Conservation (phyloP, 2,113 vertebrate species). For the Sterna hirundo region DNA sequence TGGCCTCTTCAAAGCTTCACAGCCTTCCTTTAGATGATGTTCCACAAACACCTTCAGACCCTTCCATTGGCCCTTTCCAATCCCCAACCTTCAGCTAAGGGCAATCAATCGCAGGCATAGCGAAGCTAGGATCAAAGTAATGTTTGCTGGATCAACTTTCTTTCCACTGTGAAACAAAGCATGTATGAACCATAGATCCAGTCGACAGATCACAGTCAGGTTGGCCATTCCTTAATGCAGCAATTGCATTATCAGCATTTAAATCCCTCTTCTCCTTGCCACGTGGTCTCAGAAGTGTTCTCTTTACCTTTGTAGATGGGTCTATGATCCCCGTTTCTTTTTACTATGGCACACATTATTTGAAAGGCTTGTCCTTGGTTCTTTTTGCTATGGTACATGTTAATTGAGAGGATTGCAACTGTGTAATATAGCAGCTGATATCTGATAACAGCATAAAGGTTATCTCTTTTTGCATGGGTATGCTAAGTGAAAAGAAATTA, state of each 20-base stretch:
- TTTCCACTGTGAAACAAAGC: not conserved
- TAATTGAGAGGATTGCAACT: constrained; percentile 40
- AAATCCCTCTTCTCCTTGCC: not conserved
- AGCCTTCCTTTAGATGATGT: rapidly evolving
- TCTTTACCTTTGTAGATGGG: not conserved
- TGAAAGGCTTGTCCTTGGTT: not conserved
- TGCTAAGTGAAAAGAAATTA: constrained; percentile 21
- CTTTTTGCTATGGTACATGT: not conserved
- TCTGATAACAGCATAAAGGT: constrained; percentile 41
- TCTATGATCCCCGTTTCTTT: not conserved
- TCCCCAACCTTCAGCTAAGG: rapidly evolving
- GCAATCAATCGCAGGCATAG: not conserved
- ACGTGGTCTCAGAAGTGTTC: not conserved
- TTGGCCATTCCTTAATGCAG: not conserved
- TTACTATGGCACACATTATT: not conserved
- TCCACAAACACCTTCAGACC: not conserved
- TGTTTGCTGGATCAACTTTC: not conserved
- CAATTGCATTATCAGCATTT: not conserved
- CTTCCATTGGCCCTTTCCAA: not conserved
- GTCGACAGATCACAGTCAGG: not conserved
- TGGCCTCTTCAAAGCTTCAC: not conserved
- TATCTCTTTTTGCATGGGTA: not conserved
- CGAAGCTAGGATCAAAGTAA: not conserved
- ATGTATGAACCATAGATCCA: rapidly evolving
- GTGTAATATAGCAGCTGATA: not conserved